Percentiles rank a stretch among this genome's conserved stretches.
Conservation (phyloP, 1,140 invertebrate species). For the Sitophilus oryzae region DNA sequence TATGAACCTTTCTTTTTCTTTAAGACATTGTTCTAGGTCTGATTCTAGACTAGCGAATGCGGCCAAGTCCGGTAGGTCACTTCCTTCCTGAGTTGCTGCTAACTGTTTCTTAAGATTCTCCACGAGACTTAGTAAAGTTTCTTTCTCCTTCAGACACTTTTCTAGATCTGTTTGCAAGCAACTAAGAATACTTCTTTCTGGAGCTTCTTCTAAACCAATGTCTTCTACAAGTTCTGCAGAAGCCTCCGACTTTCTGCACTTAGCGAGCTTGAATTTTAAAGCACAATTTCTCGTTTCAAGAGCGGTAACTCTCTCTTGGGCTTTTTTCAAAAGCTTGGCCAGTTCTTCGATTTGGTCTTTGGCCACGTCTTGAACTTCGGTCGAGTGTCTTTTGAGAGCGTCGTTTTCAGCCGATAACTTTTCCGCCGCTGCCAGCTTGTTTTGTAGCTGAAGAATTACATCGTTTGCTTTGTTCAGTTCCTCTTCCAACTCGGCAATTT, state of each 20-base stretch:
- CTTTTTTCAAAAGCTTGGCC: slow-evolving; percentile 26
- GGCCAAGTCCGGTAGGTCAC: not conserved
- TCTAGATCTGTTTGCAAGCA: slow-evolving; percentile 13
- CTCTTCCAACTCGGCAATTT: slow-evolving; percentile 23
- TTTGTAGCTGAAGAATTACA: slow-evolving; percentile 18
- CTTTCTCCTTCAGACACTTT: slow-evolving; percentile 4
- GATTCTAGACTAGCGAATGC: slow-evolving; percentile 1
- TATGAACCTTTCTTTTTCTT: slow-evolving; percentile 30
- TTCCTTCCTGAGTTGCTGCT: not conserved
- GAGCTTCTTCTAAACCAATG: not conserved
- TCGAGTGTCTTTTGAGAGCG: slow-evolving; percentile 29
- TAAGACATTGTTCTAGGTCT: no score
- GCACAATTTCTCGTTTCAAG: slow-evolving; percentile 18
- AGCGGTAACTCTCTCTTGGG: slow-evolving; percentile 11
- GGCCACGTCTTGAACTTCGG: slow-evolving; percentile 34
- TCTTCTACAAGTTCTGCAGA: not conserved
- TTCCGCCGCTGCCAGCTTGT: slow-evolving; percentile 9
- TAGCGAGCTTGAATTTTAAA: not conserved
- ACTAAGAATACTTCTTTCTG: not conserved
- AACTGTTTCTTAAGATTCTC: not conserved
- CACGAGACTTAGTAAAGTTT: not conserved
- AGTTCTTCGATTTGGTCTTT: slow-evolving; percentile 35
- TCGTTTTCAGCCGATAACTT: slow-evolving; percentile 28
- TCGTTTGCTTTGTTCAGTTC: slow-evolving; percentile 27
- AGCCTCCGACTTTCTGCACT: not conserved